These are phyloP conservation scores for Malurus elegans DNA, from an alignment of 2,113 vertebrate genomes.

Conservation along the genomic window DNA sequence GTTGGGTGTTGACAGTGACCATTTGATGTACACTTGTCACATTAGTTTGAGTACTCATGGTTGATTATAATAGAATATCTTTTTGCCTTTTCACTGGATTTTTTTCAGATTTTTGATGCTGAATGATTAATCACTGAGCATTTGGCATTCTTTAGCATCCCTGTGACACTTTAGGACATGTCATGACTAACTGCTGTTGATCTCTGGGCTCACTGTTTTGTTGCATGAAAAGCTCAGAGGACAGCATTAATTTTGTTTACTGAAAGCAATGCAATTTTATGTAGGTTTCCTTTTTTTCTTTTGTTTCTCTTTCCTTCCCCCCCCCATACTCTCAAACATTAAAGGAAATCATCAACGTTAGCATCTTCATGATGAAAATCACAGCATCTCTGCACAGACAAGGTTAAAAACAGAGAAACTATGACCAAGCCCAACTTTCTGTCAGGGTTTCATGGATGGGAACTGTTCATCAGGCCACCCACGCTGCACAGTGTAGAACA, in stretches of 20 bases:
- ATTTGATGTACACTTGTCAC: background rate
- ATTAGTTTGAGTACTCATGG: background rate
- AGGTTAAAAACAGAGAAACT: background rate
- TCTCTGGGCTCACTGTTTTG: background rate
- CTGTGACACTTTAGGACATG: background rate
- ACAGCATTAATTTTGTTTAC: background rate
- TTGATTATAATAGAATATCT: background rate
- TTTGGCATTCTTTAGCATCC: background rate
- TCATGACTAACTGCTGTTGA: background rate
- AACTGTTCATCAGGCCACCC: constrained; percentile 25
- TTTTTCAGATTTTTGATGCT: background rate
- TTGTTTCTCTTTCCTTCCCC: background rate
- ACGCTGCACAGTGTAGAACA: constrained; percentile 38
- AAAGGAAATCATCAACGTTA: background rate
- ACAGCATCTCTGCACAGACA: background rate
- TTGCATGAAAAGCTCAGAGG: background rate
- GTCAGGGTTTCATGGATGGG: background rate
- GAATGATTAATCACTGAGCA: background rate
- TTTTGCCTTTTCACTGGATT: background rate
- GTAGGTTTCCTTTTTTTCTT: background rate
- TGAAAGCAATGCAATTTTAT: background rate
- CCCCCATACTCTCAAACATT: background rate
- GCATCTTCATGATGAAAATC: background rate
- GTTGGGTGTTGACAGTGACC: background rate
- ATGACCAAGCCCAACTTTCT: constrained; percentile 1